Conservation (phyloP, 2,797 vertebrate species). For the Cygnus olor region DNA sequence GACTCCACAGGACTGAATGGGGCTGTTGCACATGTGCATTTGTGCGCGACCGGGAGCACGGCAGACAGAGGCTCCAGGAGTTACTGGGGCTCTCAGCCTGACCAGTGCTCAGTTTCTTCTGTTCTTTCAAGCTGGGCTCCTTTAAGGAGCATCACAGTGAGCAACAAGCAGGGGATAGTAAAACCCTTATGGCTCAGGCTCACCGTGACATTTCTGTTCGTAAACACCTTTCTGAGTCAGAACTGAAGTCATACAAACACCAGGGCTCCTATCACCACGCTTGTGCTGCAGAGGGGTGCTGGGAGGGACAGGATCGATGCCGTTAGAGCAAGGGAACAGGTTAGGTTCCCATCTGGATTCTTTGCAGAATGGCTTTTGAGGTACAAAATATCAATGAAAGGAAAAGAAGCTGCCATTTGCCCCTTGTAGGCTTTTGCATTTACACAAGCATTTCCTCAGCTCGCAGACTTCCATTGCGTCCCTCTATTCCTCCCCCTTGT, state of each 20-base stretch:
- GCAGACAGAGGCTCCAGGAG: too few species aligned
- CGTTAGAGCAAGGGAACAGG: rapidly evolving
- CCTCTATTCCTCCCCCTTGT: neutral
- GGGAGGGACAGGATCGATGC: rapidly evolving
- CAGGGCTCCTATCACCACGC: rapidly evolving
- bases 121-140: neutral
- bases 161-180: neutral
- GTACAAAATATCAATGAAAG: neutral
- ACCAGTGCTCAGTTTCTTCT: neutral
- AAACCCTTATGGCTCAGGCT: neutral
- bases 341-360: neutral
- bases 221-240: rapidly evolving
- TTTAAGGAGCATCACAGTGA: neutral
- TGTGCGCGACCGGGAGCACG: rapidly evolving
- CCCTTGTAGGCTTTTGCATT: neutral
- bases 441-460: neutral
- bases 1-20: rapidly evolving
- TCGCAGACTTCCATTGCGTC: neutral
- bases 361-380: rapidly evolving
- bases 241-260: rapidly evolving
- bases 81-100: too few species aligned
- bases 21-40: rapidly evolving
- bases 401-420: neutral
- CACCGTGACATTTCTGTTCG: rapidly evolving
- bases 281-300: neutral